phyloP scores from a whole-genome alignment of 2,888 invertebrate species.

The Acanthosepion esculentum region DNA sequence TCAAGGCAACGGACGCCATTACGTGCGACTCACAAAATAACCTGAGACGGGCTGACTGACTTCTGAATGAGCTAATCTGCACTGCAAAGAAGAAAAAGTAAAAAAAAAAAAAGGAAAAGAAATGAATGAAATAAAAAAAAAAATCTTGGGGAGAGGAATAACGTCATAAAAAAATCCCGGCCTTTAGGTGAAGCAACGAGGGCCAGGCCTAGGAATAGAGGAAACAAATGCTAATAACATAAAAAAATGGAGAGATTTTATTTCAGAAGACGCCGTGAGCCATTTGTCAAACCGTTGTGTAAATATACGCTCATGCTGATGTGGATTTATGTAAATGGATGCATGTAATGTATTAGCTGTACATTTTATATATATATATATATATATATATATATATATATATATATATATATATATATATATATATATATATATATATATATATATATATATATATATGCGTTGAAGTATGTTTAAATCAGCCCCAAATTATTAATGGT shows the following conservation, averaged over 20 bases:
- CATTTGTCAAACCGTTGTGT: background rate
- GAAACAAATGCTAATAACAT: background rate
- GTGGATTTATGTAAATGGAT: background rate
- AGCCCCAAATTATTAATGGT: background rate
- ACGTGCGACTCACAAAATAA: background rate
- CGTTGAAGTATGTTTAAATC: background rate
- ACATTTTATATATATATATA: background rate
- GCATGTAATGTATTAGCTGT: background rate
- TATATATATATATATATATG: background rate
- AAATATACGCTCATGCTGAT: background rate
- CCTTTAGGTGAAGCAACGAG: background rate
- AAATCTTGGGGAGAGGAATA: background rate
- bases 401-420: background rate
- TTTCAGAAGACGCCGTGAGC: background rate
- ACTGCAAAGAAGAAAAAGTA: background rate
- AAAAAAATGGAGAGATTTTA: background rate
- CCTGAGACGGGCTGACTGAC: background rate
- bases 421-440: background rate
- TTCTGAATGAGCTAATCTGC: background rate
- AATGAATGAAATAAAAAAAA: background rate
- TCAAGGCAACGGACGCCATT: background rate
- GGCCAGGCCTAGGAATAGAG: background rate
- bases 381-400: background rate
- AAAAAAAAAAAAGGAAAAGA: background rate
- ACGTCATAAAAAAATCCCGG: background rate